Conservation (phyloP, 2,797 vertebrate genomes). For the Sebastes aleutianus region DNA sequence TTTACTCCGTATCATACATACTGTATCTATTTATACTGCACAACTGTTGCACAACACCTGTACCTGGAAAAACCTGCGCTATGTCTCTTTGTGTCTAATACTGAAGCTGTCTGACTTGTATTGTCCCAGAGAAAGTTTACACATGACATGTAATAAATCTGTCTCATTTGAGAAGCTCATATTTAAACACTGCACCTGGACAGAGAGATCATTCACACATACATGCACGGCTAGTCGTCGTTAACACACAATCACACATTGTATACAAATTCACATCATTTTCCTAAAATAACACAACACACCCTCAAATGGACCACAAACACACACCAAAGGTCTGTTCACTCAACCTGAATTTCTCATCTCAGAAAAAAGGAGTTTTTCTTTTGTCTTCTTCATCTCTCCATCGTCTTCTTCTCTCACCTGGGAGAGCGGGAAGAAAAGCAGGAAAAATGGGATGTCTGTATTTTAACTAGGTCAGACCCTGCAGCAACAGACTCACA, state of each 20-base stretch:
- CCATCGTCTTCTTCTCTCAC: slow-evolving; percentile 26
- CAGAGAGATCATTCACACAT: neutral
- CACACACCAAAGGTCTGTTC: neutral
- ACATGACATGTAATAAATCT: neutral
- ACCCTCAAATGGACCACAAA: neutral
- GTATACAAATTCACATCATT: neutral
- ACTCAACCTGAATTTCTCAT: neutral
- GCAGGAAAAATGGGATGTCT: slow-evolving; percentile 16
- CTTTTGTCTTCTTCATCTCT: neutral
- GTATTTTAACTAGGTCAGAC: slow-evolving; percentile 60
- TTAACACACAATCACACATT: neutral
- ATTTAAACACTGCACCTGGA: neutral
- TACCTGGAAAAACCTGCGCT: neutral
- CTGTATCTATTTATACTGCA: neutral
- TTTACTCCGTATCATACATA: neutral
- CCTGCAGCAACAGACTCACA: slow-evolving; percentile 29
- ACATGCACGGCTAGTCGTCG: neutral
- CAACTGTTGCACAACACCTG: neutral
- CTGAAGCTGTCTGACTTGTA: neutral
- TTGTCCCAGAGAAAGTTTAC: neutral
- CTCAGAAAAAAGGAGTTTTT: neutral
- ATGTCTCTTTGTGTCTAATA: neutral
- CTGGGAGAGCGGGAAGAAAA: slow-evolving; percentile 24
- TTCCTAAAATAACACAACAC: neutral
- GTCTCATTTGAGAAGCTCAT: neutral